Conservation (phyloP, 2,888 invertebrate genomes). For the Phytoseiulus persimilis region DNA sequence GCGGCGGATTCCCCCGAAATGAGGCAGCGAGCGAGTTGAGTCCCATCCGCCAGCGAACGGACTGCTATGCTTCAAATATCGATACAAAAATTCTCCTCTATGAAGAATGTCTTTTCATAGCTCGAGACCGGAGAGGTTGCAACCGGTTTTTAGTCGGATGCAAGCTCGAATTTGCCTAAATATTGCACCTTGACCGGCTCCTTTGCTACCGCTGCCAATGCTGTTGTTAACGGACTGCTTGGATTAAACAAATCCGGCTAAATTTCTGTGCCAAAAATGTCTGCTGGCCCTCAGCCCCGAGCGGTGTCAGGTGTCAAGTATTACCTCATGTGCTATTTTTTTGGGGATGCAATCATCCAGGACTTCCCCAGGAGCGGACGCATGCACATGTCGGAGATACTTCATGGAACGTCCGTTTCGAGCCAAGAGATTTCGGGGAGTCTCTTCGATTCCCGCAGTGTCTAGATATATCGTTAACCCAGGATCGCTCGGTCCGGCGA, state of each 20-base stretch:
- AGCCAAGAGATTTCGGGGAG: too few species aligned
- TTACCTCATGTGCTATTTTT: too few species aligned
- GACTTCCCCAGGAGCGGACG: too few species aligned
- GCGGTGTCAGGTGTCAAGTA: neutral
- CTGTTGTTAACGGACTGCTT: neutral
- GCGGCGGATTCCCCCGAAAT: neutral
- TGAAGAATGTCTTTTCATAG: neutral
- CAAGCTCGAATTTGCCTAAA: neutral
- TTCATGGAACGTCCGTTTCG: too few species aligned
- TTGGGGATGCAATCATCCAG: too few species aligned
- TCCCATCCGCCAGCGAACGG: neutral
- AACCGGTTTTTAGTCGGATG: slow-evolving; percentile 5
- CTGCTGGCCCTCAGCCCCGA: neutral
- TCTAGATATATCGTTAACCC: too few species aligned
- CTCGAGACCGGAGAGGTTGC: neutral
- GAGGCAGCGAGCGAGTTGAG: neutral
- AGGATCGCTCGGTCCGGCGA: too few species aligned
- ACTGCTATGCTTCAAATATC: neutral
- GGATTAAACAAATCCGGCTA: neutral
- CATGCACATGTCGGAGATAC: too few species aligned
- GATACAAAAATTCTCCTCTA: neutral
- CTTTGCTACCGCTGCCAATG: neutral
- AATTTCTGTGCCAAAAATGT: neutral
- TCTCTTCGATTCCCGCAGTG: too few species aligned
- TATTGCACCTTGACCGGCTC: neutral